phyloP scores from a whole-genome alignment of 2,888 invertebrate genomes.

The Limnephilus lunatus region DNA sequence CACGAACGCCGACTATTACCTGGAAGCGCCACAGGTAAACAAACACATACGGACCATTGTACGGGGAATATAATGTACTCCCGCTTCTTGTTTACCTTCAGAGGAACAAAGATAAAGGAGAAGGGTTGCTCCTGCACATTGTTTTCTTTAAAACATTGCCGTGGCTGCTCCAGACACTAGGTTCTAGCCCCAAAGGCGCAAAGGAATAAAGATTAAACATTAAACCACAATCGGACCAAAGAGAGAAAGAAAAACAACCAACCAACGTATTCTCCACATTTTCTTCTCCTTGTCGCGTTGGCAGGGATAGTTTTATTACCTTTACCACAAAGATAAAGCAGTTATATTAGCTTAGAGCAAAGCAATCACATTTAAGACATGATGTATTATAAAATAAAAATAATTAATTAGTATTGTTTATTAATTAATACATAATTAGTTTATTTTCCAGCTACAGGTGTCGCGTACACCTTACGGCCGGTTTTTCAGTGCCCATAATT shows the following conservation, averaged over 20 bases:
- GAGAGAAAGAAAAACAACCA: background rate
- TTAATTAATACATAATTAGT: no score
- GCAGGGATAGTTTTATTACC: background rate
- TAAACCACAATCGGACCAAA: background rate
- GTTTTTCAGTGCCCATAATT: no score
- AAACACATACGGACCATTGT: slow-evolving; percentile 35
- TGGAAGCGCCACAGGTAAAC: slow-evolving; percentile 23
- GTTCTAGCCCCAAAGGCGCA: background rate
- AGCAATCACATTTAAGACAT: background rate
- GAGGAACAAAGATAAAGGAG: slow-evolving; percentile 39
- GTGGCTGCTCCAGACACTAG: background rate
- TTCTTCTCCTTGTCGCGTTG: background rate
- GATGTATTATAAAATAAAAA: no score
- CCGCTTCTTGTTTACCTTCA: slow-evolving; percentile 15
- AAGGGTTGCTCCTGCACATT: slow-evolving; percentile 24
- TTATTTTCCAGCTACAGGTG: no score
- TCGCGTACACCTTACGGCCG: no score
- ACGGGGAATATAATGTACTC: slow-evolving; percentile 6
- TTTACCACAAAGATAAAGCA: background rate
- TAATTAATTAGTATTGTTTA: no score
- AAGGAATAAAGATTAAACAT: slow-evolving; percentile 2
- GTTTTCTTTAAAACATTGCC: slow-evolving; percentile 8
- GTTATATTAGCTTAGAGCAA: background rate
- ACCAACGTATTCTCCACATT: background rate
- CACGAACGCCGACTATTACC: slow-evolving; percentile 22